Conservation (phyloP, 2,113 vertebrate species). For the Canis aureus region DNA sequence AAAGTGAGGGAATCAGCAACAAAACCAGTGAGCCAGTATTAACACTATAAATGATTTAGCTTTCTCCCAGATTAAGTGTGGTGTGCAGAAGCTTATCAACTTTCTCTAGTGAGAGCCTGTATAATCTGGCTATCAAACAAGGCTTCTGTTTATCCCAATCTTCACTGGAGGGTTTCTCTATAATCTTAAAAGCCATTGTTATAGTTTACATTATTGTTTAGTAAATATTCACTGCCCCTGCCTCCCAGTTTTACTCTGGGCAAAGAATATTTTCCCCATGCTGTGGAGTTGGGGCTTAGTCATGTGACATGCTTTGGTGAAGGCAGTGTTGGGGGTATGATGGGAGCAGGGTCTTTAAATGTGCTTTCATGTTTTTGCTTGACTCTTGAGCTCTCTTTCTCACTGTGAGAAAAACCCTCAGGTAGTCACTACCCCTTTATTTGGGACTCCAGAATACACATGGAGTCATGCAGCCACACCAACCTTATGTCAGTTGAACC, state of each 20-base stretch:
- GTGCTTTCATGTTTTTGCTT: background rate
- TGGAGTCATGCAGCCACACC: background rate
- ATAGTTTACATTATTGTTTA: background rate
- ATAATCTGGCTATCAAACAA: background rate
- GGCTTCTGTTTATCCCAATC: background rate
- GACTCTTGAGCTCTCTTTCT: background rate
- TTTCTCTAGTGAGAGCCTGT: background rate
- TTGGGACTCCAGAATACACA: background rate
- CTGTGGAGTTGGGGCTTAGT: background rate
- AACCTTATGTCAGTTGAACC: background rate
- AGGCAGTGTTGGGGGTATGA: rapidly evolving
- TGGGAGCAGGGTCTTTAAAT: background rate
- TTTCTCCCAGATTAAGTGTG: background rate
- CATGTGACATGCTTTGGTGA: background rate
- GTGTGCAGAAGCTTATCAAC: background rate
- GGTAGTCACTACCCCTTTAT: background rate
- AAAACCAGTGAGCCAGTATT: background rate
- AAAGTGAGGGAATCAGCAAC: background rate
- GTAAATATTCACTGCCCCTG: background rate
- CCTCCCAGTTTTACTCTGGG: background rate
- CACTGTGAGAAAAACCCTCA: background rate
- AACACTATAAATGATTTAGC: background rate
- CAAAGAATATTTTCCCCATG: background rate
- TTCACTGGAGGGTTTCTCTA: background rate
- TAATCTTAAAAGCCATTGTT: background rate